These are phyloP conservation scores for Alces alces DNA, from an alignment of 2,113 vertebrate genomes.

Conservation along the genomic window DNA sequence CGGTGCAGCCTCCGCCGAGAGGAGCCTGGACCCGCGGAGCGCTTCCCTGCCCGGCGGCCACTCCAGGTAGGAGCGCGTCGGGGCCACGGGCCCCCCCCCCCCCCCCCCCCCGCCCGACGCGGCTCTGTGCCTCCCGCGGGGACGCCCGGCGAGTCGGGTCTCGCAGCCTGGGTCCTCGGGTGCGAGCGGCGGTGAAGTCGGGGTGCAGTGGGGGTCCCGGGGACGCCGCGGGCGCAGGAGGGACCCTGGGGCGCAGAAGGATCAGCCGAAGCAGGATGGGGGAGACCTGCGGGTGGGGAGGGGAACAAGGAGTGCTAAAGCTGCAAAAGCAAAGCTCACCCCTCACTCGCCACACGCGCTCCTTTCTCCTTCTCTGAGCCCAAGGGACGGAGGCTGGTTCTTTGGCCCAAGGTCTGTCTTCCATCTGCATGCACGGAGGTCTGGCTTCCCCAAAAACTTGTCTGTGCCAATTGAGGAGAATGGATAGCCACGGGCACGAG, in stretches of 20 bases:
- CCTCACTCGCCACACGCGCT: not conserved
- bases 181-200: not conserved
- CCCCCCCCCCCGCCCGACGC: not conserved
- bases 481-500: not conserved
- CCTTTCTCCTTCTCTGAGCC: not conserved
- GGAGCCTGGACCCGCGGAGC: not conserved
- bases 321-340: not conserved
- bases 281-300: not conserved
- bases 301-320: accelerated
- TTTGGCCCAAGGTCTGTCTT: not conserved
- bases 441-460: not conserved
- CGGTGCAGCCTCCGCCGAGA: not conserved
- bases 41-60: not conserved
- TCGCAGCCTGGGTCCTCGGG: not conserved
- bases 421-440: not conserved
- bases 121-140: not conserved
- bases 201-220: not conserved
- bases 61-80: conserved; percentile 21
- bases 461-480: not conserved
- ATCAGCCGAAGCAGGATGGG: not conserved
- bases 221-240: not conserved
- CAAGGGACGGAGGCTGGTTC: not conserved
- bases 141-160: accelerated
- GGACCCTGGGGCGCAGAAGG: not conserved
- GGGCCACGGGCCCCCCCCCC: no score